Base-by-base conservation (phyloP, 2,113 vertebrate genomes). In the Cervus canadensis region DNA sequence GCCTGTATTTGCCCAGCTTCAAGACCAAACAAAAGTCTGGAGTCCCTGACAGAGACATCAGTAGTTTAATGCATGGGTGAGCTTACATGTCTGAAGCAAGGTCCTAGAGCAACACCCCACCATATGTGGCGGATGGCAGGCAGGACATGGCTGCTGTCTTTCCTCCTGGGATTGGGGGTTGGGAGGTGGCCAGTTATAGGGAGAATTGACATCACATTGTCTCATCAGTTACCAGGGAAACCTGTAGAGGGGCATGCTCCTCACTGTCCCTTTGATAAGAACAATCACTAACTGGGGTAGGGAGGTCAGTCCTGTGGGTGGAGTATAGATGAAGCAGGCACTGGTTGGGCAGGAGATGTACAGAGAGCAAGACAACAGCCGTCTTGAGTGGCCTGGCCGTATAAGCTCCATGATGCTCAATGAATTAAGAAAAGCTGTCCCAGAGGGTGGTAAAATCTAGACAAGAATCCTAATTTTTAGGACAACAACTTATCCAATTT, bases 401-500 rank as follows among this genome's bases (percentile, higher is more conserved):
- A 52, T 50, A 81, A 81, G 28, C 16, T 89, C 14, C 19, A 60
- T 79, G 33, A 90, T 59, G 54, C 2, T 40, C 25, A 92, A 76
- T 15, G 19, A 94, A 64, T 88, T 87, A 76, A 94, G 57, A 83
- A 93, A 94, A 82, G 25, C 23, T 71, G 12, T 57, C 56, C 87
- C 62, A 97, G 54, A 52, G 84, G 28, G 52, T 85, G 9, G 67
- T 28, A 62, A 26, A 94, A 89, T 92, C 52, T 92, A 92, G 7
- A 13, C 23, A 89, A 96, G 10, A 95, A 79, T 87, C 21, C 28
- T 90, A 87, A 81, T 85, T 96, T 95, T 71, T 87, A 96, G 14
- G n/a, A n/a, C 3, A 89, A 54, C 43, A 95, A 36, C 56, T 50
- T 8, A 82, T 50, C 48, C 48, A 78, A 71, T 94, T 87, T 89